These are phyloP conservation scores for Triplophysa siluroides DNA, from an alignment of 2,113 vertebrate species.

Conservation along the genomic window DNA sequence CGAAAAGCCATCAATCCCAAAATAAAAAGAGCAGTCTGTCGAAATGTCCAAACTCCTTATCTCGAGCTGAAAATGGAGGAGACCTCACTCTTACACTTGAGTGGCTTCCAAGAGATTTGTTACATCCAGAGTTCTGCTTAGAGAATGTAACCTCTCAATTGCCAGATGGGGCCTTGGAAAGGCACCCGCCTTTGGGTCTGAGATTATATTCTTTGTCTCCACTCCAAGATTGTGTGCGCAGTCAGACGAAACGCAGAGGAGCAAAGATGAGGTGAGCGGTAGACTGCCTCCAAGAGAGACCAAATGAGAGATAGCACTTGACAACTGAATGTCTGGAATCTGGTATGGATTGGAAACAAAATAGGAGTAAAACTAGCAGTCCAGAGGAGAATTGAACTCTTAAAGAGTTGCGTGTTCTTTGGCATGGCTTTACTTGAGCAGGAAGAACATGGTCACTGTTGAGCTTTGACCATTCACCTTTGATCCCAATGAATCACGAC, in stretches of 20 bases:
- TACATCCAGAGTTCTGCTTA: constrained; percentile 43
- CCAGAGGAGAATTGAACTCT: not conserved
- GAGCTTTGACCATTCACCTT: constrained; percentile 44
- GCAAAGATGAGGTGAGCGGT: constrained; percentile 29
- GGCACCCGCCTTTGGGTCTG: constrained; percentile 47
- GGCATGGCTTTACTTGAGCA: constrained; percentile 28
- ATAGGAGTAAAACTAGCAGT: constrained; percentile 21
- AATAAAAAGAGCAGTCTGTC: not conserved
- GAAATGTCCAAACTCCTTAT: constrained; percentile 36
- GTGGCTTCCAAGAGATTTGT: constrained; percentile 47
- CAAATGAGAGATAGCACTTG: not conserved
- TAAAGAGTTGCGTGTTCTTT: constrained; percentile 3
- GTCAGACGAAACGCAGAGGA: constrained; percentile 43
- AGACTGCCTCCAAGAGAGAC: constrained; percentile 5
- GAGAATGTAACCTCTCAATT: constrained; percentile 27
- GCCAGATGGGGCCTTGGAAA: constrained; percentile 48
- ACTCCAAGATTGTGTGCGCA: constrained; percentile 49
- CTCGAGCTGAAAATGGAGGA: constrained; percentile 35
- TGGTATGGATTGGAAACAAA: constrained; percentile 7
- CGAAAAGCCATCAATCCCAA: constrained; percentile 4
- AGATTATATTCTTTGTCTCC: constrained; percentile 52
- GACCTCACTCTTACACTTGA: constrained; percentile 45
- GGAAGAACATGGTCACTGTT: constrained; percentile 32
- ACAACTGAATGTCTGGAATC: not conserved
- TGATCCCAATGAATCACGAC: constrained; percentile 43